These are phyloP conservation scores for Semaprochilodus insignis DNA, from an alignment of 2,797 vertebrate genomes.

Conservation along the genomic window DNA sequence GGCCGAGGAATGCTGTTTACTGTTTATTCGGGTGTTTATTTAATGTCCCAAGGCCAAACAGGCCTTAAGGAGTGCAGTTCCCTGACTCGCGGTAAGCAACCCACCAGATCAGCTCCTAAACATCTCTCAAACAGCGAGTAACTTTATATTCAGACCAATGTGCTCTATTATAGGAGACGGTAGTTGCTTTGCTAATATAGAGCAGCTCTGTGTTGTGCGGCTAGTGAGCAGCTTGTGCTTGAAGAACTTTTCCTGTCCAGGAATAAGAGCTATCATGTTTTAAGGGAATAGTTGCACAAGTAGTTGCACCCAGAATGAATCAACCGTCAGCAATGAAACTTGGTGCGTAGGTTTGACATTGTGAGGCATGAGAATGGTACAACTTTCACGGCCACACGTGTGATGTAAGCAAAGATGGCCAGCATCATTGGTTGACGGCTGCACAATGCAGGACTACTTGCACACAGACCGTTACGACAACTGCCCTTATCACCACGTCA, in stretches of 20 bases:
- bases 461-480: no score
- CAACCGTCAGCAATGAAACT: no score
- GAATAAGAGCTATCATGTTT: background rate
- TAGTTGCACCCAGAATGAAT: no score
- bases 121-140: background rate
- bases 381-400: no score
- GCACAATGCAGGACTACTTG: no score
- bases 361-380: no score
- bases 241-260: background rate
- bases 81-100: constrained; percentile 1
- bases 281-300: background rate
- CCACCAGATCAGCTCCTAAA: constrained; percentile 3
- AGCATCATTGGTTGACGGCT: no score
- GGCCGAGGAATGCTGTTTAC: constrained; percentile 10
- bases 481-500: no score
- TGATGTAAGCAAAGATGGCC: no score
- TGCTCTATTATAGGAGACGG: background rate
- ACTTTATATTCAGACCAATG: background rate
- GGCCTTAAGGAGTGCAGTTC: constrained; percentile 4
- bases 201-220: no score
- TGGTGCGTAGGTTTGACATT: no score
- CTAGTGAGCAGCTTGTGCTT: background rate
- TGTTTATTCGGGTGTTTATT: constrained; percentile 16
- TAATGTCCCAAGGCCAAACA: constrained; percentile 12
- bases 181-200: background rate